Evolutionary conservation across 2,113 vertebrate species (phyloP), one percentile per base, ranked within the genome.

Genomic region (Empidonax traillii): DNA sequence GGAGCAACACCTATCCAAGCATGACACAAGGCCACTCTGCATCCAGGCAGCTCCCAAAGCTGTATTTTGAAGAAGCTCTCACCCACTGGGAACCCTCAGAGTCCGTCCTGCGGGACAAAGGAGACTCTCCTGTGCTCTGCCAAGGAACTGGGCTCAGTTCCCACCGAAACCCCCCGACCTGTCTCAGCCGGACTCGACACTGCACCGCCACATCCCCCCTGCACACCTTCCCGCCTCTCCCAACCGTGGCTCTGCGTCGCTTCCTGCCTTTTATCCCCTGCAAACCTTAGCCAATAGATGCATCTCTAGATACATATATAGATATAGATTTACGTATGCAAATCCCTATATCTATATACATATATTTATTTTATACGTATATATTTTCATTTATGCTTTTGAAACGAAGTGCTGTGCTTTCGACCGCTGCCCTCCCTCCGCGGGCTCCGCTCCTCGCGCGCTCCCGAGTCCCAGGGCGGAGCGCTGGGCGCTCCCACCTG

Each of bases 321-420:
- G 97, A 96, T 97, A 97, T 97, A 97, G 97, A 95, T 96, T 96
- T 96, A 89, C 94, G 83, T 89, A 79, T 79, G 96, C 95, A 89
- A 86, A 94, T 89, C 90, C 96, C 95, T 97, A 96, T 97, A 97
- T 97, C 97, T 97, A 96, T 97, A 97, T 97, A 97, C 97, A 96
- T 96, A 93, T 76, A 93, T 96, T 94, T 95, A 88, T 97, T 97
- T 94, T 94, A 95, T 83, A 91, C 3, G 94, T 95, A 94, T 95
- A 96, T 97, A 95, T 95, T 96, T 90, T 94, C 93, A 96, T 96
- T 95, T 97, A 95, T 94, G 98, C 91, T 97, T 97, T 97, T 96
- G 96, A 89, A 91, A 97, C 41, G 98, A 98, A 98, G 98, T 98
- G 98, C 98, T 98, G 98, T 98, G 98, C 98, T 98, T 98, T 98